phyloP scores from a whole-genome alignment of 1,140 invertebrate species.

The Prorops nasuta region DNA sequence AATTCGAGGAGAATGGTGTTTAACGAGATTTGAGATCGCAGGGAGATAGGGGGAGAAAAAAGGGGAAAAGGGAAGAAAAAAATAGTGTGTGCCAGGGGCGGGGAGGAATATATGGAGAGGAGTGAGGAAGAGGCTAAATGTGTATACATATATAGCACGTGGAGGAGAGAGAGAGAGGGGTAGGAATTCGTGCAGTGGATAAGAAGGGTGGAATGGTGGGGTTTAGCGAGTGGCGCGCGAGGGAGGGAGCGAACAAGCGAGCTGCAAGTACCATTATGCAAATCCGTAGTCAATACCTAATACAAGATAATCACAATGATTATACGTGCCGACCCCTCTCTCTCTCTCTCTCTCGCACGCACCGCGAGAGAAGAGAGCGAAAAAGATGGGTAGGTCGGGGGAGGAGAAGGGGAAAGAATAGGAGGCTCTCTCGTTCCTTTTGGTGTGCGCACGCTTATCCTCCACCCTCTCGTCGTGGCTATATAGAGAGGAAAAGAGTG shows the following conservation, averaged over 20 bases:
- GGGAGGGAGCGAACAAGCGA: constrained; percentile 23
- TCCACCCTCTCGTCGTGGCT: neutral
- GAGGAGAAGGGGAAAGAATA: too few species aligned
- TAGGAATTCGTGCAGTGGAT: neutral
- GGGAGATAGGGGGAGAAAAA: too few species aligned
- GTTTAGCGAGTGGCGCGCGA: constrained; percentile 7
- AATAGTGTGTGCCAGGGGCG: constrained; percentile 1
- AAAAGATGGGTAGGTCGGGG: too few species aligned
- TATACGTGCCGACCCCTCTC: constrained; percentile 31
- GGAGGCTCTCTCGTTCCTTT: too few species aligned
- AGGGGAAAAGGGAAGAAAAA: too few species aligned
- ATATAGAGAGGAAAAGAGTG: too few species aligned
- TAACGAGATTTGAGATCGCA: too few species aligned
- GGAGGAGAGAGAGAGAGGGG: neutral
- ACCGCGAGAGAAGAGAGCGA: too few species aligned
- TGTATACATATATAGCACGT: too few species aligned
- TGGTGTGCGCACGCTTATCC: neutral
- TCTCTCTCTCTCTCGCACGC: constrained; percentile 24
- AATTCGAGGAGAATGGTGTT: too few species aligned
- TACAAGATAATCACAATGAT: constrained; percentile 58
- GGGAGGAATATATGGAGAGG: too few species aligned
- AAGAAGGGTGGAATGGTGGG: neutral
- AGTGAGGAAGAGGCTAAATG: too few species aligned
- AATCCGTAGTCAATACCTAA: constrained; percentile 56
- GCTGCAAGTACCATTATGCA: constrained; percentile 51